Percentiles rank a stretch among this genome's conserved stretches.
Conservation (phyloP, 2,888 invertebrate genomes). For the Portevinia maculata region DNA sequence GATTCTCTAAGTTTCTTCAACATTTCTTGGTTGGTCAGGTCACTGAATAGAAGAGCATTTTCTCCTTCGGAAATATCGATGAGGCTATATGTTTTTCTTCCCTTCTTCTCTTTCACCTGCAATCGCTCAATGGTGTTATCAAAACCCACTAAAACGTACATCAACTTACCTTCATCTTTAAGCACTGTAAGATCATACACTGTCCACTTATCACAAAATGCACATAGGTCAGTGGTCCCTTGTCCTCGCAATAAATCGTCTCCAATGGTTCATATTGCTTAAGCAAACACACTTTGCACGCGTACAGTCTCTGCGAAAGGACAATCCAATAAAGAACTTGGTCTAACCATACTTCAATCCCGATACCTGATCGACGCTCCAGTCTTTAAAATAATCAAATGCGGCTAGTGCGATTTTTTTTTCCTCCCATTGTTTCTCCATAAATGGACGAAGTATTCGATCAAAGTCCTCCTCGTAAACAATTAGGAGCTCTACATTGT, state of each 20-base stretch:
- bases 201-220: conserved; percentile 81
- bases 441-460: conserved; percentile 76
- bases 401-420: conserved; percentile 78
- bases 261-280: conserved; percentile 80
- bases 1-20: conserved; percentile 70
- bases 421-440: conserved; percentile 80
- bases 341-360: not conserved
- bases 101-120: conserved; percentile 70
- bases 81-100: conserved; percentile 71
- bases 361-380: conserved; percentile 78
- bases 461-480: conserved; percentile 86
- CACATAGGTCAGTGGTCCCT: conserved; percentile 78
- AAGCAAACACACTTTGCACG: conserved; percentile 77
- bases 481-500: conserved; percentile 86
- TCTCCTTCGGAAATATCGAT: conserved; percentile 71
- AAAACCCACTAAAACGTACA: not conserved
- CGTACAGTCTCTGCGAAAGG: conserved; percentile 75
- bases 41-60: conserved; percentile 61
- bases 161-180: conserved; percentile 77
- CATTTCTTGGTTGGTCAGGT: conserved; percentile 67
- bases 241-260: conserved; percentile 79
- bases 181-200: conserved; percentile 81
- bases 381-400: conserved; percentile 80
- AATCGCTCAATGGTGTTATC: not conserved
- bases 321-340: not conserved